phyloP scores from a whole-genome alignment of 2,888 invertebrate genomes.

The Mythimna ferrago region DNA sequence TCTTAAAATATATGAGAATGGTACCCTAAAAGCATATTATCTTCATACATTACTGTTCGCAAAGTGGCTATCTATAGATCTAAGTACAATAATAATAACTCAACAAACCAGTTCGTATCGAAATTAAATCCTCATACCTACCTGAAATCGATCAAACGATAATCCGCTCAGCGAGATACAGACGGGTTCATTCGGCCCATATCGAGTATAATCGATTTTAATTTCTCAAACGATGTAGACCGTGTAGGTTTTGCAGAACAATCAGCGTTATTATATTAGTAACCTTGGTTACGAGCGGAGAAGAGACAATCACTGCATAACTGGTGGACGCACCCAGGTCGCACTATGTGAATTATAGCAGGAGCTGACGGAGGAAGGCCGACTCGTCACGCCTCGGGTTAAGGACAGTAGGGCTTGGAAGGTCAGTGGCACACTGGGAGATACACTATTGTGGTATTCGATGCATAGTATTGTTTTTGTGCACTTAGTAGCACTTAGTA shows the following conservation, averaged over 20 bases:
- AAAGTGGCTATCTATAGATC: not conserved
- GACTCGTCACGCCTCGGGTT: slow-evolving; percentile 90
- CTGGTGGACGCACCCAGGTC: slow-evolving; percentile 86
- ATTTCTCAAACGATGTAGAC: slow-evolving; percentile 57
- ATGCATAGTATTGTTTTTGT: not conserved
- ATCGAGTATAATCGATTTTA: slow-evolving; percentile 58
- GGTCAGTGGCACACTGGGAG: slow-evolving; percentile 42
- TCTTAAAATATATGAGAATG: not conserved
- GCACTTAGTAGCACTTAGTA: no score
- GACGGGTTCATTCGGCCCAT: slow-evolving; percentile 48
- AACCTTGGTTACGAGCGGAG: slow-evolving; percentile 84
- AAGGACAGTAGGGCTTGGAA: slow-evolving; percentile 79
- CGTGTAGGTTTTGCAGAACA: slow-evolving; percentile 61
- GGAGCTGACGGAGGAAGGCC: slow-evolving; percentile 84
- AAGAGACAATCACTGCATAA: slow-evolving; percentile 90
- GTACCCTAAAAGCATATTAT: not conserved
- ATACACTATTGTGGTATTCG: slow-evolving; percentile 27
- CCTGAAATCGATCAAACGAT: slow-evolving; percentile 55
- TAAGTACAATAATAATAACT: slow-evolving; percentile 11
- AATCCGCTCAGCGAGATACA: slow-evolving; percentile 55
- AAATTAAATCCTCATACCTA: slow-evolving; percentile 58
- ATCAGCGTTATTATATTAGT: slow-evolving; percentile 56
- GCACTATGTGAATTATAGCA: slow-evolving; percentile 84
- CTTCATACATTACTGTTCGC: not conserved
- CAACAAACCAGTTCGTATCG: slow-evolving; percentile 37